Base-by-base conservation (phyloP, 2,888 invertebrate species). In the Stenodema calcarata region DNA sequence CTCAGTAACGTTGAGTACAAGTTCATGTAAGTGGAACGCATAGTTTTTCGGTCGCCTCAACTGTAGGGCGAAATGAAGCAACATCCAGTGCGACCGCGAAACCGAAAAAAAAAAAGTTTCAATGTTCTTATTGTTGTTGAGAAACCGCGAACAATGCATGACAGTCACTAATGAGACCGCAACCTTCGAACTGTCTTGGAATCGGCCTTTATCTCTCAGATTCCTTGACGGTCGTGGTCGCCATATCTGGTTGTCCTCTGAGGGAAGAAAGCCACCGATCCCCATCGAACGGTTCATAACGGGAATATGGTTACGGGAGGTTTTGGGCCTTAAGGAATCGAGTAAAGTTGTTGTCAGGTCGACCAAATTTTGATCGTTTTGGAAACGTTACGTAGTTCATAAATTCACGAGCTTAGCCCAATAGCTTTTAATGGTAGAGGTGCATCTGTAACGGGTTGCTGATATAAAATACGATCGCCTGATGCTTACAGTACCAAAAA, bases 81-180 rank as follows among this genome's bases (percentile, higher is more conserved):
- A 62, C 62, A 62, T 62, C 62, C 11, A 62, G 23, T 62, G 50
- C 11, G 62, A 62, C 62, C 62, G 23, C 62, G 35, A 35, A 62
- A 23, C 62, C 6, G 23, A 62, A 62, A 62, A 23, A 62, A 62
- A 27, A 11, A n/a, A n/a, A n/a, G n/a, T n/a, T n/a, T 23, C 54
- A 23, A 47, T 23, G 62, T 62, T 62, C 27, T 62, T 47, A 47
- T 62, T 18, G 62, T 27, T 23, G 18, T 27, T n/a, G 30, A 35
- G 23, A 42, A 78, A 78, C 78, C 78, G 78, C 78, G 78, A 78
- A 44, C 78, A 44, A 35, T 35, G 41, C 78, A 78, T 78, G 78
- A 78, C 44, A 14, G 78, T 78, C 78, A 44, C 78, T 78, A 44
- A 78, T 78, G 78, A 78, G 78, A 78, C 78, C 78, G 44, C 78